These are phyloP conservation scores for Pemphigus obesinymphae DNA, from an alignment of 1,140 invertebrate genomes.

Conservation along the genomic window DNA sequence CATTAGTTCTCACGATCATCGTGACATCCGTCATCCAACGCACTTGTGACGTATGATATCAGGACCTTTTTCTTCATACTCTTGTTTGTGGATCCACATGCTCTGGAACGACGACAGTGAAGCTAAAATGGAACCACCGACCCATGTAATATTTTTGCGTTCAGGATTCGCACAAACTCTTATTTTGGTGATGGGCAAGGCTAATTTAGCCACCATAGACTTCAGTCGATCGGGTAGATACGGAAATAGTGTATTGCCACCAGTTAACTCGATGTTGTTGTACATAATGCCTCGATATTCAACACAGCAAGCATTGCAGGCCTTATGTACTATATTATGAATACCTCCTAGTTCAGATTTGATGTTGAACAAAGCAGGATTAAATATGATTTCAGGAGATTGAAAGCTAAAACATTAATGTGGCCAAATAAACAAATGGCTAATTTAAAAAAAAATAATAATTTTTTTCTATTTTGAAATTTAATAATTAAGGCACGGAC, in stretches of 20 bases:
- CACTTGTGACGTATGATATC: constrained; percentile 78
- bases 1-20: too few relatives aligned
- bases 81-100: constrained; percentile 65
- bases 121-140: background rate
- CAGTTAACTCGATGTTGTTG: constrained; percentile 65
- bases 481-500: too few relatives aligned
- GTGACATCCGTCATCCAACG: constrained; percentile 55
- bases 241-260: background rate
- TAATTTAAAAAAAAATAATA: too few relatives aligned
- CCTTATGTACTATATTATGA: constrained; percentile 81
- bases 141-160: background rate
- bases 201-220: constrained; percentile 81
- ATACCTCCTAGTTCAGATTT: constrained; percentile 65
- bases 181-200: constrained; percentile 60
- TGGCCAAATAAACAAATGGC: too few relatives aligned
- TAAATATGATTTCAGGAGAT: constrained; percentile 86
- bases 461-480: too few relatives aligned
- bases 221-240: constrained; percentile 76
- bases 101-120: background rate
- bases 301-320: constrained; percentile 87
- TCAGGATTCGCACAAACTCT: constrained; percentile 75
- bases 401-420: constrained; percentile 62
- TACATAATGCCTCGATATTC: constrained; percentile 90
- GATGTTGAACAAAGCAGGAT: constrained; percentile 83
- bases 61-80: constrained; percentile 81